These are phyloP conservation scores for Cyanoderma ruficeps DNA, from an alignment of 2,113 vertebrate species.

Conservation along the genomic window DNA sequence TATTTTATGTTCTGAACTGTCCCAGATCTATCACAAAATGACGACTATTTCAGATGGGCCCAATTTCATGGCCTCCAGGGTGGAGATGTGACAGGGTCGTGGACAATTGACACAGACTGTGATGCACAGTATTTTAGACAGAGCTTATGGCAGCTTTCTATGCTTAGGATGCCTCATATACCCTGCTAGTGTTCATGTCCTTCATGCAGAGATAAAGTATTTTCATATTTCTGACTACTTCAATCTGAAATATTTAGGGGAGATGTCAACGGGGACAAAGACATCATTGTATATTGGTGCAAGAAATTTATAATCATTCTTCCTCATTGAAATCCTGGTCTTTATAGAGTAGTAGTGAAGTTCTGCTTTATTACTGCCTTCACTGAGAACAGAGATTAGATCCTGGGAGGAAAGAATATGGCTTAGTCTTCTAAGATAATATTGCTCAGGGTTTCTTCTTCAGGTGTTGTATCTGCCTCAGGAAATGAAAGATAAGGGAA, in stretches of 20 bases:
- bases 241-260: not conserved
- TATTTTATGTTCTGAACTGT: not conserved
- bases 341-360: not conserved
- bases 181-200: not conserved
- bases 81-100: not conserved
- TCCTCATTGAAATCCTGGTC: not conserved
- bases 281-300: not conserved
- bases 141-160: not conserved
- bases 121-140: not conserved
- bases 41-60: not conserved
- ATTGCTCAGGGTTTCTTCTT: not conserved
- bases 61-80: not conserved
- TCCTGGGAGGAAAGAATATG: not conserved
- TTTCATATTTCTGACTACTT: not conserved
- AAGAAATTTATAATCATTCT: not conserved
- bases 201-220: not conserved
- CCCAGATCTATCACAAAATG: not conserved
- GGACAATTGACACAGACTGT: not conserved
- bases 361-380: not conserved
- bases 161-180: not conserved
- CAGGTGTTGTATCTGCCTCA: not conserved
- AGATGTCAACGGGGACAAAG: not conserved
- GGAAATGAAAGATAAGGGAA: not conserved
- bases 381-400: not conserved
- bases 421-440: not conserved